Evolutionary conservation across 2,888 invertebrate genomes (phyloP), one percentile per base, ranked within the genome.

Genomic region (Diadromus collaris): DNA sequence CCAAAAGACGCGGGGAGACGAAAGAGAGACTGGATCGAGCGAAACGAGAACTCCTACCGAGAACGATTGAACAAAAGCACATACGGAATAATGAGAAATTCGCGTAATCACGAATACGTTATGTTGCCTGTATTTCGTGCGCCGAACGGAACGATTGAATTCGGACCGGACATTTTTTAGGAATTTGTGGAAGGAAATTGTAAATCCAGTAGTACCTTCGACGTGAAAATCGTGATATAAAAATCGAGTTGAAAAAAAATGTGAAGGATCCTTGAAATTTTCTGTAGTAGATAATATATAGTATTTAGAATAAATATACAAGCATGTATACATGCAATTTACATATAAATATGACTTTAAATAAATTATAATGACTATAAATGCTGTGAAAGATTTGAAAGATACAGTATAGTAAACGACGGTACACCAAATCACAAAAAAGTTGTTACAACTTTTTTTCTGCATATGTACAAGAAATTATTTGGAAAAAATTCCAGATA

Each of bases 111-210:
- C 58, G 63, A 51, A 68, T 74, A 32, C 48, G 72, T 29, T 71
- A 85, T 86, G 21, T 87, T 86, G 84, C 86, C 38, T 41, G 87
- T 88, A 87, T 86, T 86, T 86, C 86, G 85, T 84, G 84, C 82
- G 78, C 72, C 82, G 78, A 65, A 70, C 58, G 1, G 13, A n/a
- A 38, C 19, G 63, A 72, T 64, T 32, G 56, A 44, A 56, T 3
- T 32, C 34, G 32, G 34, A 10, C 4, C 21, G 21, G 24, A 13
- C 24, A 56, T 6, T 56, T 27, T 27, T 56, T 56, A 24, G n/a
- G n/a, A 5, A 44, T 44, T 44, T n/a, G n/a, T n/a, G 44, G 44
- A 44, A n/a, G 3, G 9, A 34, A 34, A 34, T 34, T 34, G 34
- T 10, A 34, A 34, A 34, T 5, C 34, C 34, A 0, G 9, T 46